Percentiles rank a stretch among this genome's conserved stretches.
Evolutionary conservation across 2,113 vertebrate genomes (phyloP).

Genomic region (Eptesicus fuscus): DNA sequence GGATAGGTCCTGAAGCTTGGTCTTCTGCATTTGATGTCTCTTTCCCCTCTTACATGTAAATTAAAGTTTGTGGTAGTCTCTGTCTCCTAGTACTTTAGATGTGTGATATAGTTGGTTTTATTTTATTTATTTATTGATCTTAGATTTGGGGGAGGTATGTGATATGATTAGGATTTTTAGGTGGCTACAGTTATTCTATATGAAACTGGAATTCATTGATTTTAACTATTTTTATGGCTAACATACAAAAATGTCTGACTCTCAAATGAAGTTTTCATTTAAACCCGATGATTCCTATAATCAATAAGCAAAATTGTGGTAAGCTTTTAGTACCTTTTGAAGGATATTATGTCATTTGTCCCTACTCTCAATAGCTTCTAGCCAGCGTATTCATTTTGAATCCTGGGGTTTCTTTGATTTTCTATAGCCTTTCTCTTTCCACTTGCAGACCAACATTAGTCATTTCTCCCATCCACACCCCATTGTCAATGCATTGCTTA

Average conservation of each 20-base stretch:
- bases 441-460: background rate
- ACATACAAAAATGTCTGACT: constrained; percentile 17
- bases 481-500: background rate
- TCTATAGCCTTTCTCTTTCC: background rate
- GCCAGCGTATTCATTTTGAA: background rate
- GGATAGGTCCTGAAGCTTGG: background rate
- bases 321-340: background rate
- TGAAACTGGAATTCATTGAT: background rate
- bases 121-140: background rate
- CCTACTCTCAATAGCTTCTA: background rate
- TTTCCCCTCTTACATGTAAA: background rate
- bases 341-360: background rate
- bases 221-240: background rate
- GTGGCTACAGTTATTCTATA: background rate
- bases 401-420: constrained; percentile 11
- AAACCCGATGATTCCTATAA: background rate
- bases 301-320: background rate
- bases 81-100: background rate
- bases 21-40: background rate
- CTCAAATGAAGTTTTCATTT: constrained; percentile 12
- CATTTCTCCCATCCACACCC: background rate
- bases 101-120: background rate
- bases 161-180: background rate
- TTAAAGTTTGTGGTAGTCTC: background rate
- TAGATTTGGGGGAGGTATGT: background rate